These are phyloP conservation scores for Lasioglossum figueresi DNA, from an alignment of 2,888 invertebrate species.

Conservation along the genomic window DNA sequence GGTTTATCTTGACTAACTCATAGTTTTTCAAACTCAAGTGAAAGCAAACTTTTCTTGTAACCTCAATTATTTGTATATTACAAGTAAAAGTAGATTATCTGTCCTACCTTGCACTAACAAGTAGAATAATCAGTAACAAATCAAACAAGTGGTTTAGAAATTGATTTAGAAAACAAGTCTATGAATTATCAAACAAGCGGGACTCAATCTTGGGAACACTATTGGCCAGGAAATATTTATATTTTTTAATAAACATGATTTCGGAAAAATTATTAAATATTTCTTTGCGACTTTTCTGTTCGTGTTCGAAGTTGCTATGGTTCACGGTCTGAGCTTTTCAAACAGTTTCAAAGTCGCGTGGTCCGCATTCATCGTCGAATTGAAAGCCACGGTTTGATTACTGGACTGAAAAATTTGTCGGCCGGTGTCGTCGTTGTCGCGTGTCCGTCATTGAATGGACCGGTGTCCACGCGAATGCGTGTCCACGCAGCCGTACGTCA, in stretches of 20 bases:
- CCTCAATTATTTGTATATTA: neutral
- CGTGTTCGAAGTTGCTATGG: neutral
- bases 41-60: neutral
- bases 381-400: slow-evolving; percentile 33
- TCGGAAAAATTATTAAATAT: neutral
- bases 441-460: slow-evolving; percentile 34
- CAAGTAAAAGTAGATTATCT: neutral
- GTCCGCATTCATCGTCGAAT: neutral
- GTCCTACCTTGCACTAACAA: neutral
- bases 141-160: neutral
- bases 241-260: neutral
- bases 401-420: slow-evolving; percentile 22
- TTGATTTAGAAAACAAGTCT: neutral
- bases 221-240: neutral
- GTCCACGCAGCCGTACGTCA: slow-evolving; percentile 26
- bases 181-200: neutral
- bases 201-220: neutral
- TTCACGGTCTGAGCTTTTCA: neutral
- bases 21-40: neutral
- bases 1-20: neutral
- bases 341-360: neutral
- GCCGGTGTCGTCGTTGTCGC: slow-evolving; percentile 3
- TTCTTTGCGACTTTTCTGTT: neutral
- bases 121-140: neutral
- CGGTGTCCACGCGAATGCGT: slow-evolving; percentile 36